Base-by-base conservation (phyloP, 2,888 invertebrate genomes). In the Scaptomyza tumidula region DNA sequence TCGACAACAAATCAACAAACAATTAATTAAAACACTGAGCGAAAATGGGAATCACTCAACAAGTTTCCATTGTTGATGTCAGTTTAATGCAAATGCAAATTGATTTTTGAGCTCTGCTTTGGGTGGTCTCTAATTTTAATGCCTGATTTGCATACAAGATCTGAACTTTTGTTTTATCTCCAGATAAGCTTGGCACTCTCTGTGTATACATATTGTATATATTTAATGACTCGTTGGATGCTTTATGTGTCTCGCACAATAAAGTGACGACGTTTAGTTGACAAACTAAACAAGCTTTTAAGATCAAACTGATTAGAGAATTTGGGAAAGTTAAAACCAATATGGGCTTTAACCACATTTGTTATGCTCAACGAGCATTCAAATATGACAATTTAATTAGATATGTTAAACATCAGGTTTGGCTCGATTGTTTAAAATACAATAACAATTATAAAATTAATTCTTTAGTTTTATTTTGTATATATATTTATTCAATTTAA, bases 1-100 rank as follows among this genome's bases (percentile, higher is more conserved):
- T 70, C 87, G 75, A 86, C 88, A 80, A 50, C 35, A 83, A 83
- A 88, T 83, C 88, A 83, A 88, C 81, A 86, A 75, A 86, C 87
- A 88, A 88, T 83, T 83, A 83, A 83, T 83, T 83, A 80, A 80
- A 69, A 77, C 71, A 79, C 71, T 71, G 66, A 66, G 62, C 64
- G 48, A 61, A 74, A 62, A 54, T 31, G 35, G 19, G 48, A 35
- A 44, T n/a, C 45, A 29, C 31, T 33, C 44, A 33, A 27, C 16
- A 35, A 29, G 44, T 46, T 66, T 69, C 68, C 54, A 68, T 61
- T 57, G 45, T 46, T 53, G 14, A 14, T 43, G 44, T 27, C 68
- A 33, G 29, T 7, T 45, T 67, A 68, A 72, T 78, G 75, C 72
- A 85, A 81, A 82, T 86, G 86, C 83, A 83, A 83, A 83, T 83